These are phyloP conservation scores for Carabus problematicus DNA, from an alignment of 2,888 invertebrate species.

Conservation along the genomic window DNA sequence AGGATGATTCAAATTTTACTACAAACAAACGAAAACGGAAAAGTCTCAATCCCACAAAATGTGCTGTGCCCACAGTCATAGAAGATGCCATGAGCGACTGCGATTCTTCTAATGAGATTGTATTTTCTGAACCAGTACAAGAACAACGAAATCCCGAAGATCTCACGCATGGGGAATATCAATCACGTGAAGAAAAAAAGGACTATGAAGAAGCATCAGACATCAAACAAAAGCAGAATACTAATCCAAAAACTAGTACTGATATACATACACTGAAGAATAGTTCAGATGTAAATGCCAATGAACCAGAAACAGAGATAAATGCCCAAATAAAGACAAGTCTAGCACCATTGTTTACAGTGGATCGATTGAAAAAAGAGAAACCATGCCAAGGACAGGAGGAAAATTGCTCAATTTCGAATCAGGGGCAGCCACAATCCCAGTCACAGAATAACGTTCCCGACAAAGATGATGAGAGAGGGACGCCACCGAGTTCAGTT, in stretches of 20 bases:
- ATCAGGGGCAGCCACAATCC: constrained; percentile 42
- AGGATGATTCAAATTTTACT: constrained; percentile 65
- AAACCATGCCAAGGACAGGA: constrained; percentile 51
- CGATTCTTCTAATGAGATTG: constrained; percentile 67
- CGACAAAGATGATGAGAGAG: constrained; percentile 54
- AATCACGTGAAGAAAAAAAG: constrained; percentile 44
- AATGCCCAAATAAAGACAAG: constrained; percentile 57
- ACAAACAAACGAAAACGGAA: constrained; percentile 85
- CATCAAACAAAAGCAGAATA: constrained; percentile 51
- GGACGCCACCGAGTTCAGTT: constrained; percentile 62
- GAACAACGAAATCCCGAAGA: constrained; percentile 48
- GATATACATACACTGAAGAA: constrained; percentile 60
- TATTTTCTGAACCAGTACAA: constrained; percentile 52
- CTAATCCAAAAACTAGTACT: constrained; percentile 51
- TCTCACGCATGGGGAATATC: constrained; percentile 20
- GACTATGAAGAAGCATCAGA: constrained; percentile 43
- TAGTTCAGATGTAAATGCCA: constrained; percentile 59
- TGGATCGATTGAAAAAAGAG: constrained; percentile 59
- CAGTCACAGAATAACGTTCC: constrained; percentile 58
- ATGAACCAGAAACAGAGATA: constrained; percentile 54
- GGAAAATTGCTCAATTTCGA: constrained; percentile 41
- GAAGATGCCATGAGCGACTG: constrained; percentile 67
- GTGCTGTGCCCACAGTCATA: constrained; percentile 67
- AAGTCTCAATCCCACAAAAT: constrained; percentile 85
- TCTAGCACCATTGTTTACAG: constrained; percentile 57